Percentiles rank a stretch among this genome's conserved stretches.
These are phyloP conservation scores for Cylloceria caligata DNA, from an alignment of 2,888 invertebrate genomes.

Conservation along the genomic window DNA sequence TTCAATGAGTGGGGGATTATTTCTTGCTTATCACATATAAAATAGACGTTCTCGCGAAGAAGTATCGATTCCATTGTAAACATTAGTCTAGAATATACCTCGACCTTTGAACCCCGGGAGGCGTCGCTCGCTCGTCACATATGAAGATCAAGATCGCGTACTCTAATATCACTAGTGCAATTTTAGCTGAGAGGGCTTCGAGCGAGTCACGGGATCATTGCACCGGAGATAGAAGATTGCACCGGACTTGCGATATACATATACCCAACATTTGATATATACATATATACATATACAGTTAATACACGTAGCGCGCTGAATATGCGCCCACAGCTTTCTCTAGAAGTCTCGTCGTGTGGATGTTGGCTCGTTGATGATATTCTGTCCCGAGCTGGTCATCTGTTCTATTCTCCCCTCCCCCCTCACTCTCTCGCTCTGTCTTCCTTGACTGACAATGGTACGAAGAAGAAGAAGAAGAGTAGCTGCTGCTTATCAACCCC, in stretches of 20 bases:
- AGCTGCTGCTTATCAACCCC: conserved; percentile 74
- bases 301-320: conserved; percentile 17
- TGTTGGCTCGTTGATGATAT: conserved; percentile 56
- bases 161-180: conserved; percentile 60
- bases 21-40: conserved; percentile 2
- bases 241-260: conserved; percentile 44
- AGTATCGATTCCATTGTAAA: conserved; percentile 20
- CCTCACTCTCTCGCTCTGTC: conserved; percentile 5
- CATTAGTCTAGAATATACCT: conserved; percentile 3
- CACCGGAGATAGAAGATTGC: conserved; percentile 66
- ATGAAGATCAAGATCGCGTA: conserved; percentile 67
- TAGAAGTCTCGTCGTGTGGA: conserved; percentile 49
- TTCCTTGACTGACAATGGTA: neutral
- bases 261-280: conserved; percentile 23
- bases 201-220: conserved; percentile 62
- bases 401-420: conserved; percentile 52
- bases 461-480: conserved; percentile 39
- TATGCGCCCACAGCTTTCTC: conserved; percentile 58
- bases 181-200: conserved; percentile 46
- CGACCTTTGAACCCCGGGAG: conserved; percentile 61
- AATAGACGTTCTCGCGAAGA: conserved; percentile 15
- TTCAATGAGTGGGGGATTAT: neutral
- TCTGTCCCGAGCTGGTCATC: conserved; percentile 61
- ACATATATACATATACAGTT: neutral
- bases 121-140: conserved; percentile 14